These are phyloP conservation scores for Petrocephalus schoutedeni DNA, from an alignment of 2,797 vertebrate genomes.

Conservation along the genomic window DNA sequence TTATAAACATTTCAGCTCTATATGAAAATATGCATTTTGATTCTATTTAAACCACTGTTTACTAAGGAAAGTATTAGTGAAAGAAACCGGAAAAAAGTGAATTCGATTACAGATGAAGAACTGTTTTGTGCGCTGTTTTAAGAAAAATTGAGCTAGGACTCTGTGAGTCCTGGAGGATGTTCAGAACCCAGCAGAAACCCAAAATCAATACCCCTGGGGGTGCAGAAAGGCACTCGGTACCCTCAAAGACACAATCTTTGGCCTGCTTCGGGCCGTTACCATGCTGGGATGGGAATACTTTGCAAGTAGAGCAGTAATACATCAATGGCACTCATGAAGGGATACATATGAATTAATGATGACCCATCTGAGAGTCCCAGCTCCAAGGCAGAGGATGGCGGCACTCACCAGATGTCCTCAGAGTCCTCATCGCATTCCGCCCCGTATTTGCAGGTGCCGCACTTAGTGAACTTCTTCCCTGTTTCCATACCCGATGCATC, in stretches of 20 bases:
- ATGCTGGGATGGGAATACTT: not conserved
- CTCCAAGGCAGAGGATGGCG: slow-evolving; percentile 21
- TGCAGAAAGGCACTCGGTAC: not conserved
- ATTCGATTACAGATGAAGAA: not conserved
- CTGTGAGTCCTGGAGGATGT: not conserved
- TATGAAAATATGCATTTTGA: not conserved
- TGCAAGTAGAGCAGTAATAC: not conserved
- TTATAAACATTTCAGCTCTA: not conserved
- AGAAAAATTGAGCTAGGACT: not conserved
- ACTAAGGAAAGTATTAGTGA: not conserved
- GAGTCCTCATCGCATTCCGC: slow-evolving; percentile 93
- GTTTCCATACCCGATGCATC: slow-evolving; percentile 80
- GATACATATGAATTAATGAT: slow-evolving; percentile 4
- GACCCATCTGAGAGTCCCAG: not conserved
- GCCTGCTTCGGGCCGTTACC: not conserved
- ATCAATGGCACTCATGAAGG: not conserved
- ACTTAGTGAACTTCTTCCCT: slow-evolving; percentile 85
- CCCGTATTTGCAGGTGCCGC: slow-evolving; percentile 87
- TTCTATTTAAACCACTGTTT: not conserved
- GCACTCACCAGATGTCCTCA: slow-evolving; percentile 86
- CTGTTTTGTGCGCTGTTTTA: not conserved
- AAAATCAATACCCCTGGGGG: not conserved
- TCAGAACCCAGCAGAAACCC: not conserved
- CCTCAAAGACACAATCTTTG: not conserved
- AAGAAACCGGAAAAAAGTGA: not conserved